Evolutionary conservation across 2,113 vertebrate genomes (phyloP), one percentile per base, ranked within the genome.

Genomic region (Agapornis roseicollis): DNA sequence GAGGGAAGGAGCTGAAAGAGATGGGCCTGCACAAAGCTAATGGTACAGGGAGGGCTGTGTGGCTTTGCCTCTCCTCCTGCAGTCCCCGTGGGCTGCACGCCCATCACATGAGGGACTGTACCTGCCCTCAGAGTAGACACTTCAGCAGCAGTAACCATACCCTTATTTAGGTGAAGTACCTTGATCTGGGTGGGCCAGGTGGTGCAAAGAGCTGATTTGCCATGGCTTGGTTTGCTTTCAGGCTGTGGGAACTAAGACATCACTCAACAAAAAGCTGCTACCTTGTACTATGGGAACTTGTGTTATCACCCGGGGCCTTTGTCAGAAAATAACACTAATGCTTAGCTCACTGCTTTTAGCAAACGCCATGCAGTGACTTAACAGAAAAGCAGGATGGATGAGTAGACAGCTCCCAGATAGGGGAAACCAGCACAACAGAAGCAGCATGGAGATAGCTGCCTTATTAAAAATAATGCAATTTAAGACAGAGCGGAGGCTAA

Each of bases 391-490:
- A 90, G 60, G 65, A 80, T 1, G 35, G 72, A 64, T 0, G 0
- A 93, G 37, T 2, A 89, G 83, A 31, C 37, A 72, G 80, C 29
- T 89, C 60, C 42, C 86, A 86, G 73, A 81, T 9, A 63, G 71
- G 25, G 82, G 71, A 85, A 93, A 78, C 25, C 80, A 90, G 68
- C 60, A 55, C 63, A 79, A 49, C 92, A 94, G 71, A 78, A 92
- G 85, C 58, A 47, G 66, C 5, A 16, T 1, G 5, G 64, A 94
- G 85, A 95, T 46, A 85, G 86, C 77, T 56, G 33, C 71, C 79
- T 91, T 35, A 74, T 94, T 95, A 94, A 94, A 94, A 91, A 92
- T 82, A 95, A 95, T 65, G 68, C 68, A 79, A 87, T 93, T 91
- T 66, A 93, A 84, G 58, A 49, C 20, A 13, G 66, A 69, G 39